Evolutionary conservation across 1,140 invertebrate species (phyloP), one percentile per base, ranked within the genome.

Genomic region (Hyles euphorbiae): DNA sequence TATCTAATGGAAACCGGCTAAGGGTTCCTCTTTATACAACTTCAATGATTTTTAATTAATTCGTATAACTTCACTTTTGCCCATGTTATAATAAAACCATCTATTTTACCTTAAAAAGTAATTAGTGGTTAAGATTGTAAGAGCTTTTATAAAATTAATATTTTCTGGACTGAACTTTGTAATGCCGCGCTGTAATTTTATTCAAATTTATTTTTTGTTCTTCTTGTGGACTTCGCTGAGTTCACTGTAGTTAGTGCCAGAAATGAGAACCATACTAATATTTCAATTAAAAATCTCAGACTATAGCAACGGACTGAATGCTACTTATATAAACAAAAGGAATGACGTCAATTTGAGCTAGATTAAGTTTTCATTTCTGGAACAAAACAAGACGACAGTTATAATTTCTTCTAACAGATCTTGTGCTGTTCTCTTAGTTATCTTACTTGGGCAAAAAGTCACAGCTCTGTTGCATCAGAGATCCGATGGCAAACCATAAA

Each of bases 401-500:
- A 22, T n/a, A 5, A 22, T n/a, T 22, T 48, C 46, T 22, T 48
- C 2, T 48, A 48, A 48, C 54, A 50, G 54, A 60, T 56, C 53
- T 40, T 8, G 5, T 40, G 4, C 8, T 8, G 36, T 32, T 59
- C 53, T 58, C 52, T 61, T 53, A 44, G 54, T 67, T 58, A 56
- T 89, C 94, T 94, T 94, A 96, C 96, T 96, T 96, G 83, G 96
- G 96, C 79, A 96, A 89, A 89, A 97, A 95, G 87, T 97, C 95
- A 90, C 94, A 96, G 72, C 96, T 95, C 90, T 97, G 96, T 83
- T 96, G 96, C 95, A 98, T 97, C 63, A 98, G 91, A 10, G 96
- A 97, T 63, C 96, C 97, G 75, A 98, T 96, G 54, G 96, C 96
- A 90, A 98, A 98, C 97, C 97, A 98, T 89, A 98, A 92, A 87